Evolutionary conservation across 2,113 vertebrate species (phyloP).

Genomic region (Scatophagus argus): DNA sequence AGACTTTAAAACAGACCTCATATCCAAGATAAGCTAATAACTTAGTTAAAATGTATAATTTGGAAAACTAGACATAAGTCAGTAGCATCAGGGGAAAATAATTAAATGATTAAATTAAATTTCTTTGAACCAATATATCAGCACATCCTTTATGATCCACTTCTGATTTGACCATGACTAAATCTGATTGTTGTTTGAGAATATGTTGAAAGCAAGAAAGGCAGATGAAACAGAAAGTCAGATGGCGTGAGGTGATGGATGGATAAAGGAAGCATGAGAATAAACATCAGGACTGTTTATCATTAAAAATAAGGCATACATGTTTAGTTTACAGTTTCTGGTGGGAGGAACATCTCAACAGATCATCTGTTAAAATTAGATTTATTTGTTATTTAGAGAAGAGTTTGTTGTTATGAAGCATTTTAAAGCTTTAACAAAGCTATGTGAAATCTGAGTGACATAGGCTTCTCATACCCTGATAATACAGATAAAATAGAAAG

Average conservation of each 20-base stretch:
- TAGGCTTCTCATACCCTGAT: background rate
- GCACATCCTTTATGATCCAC: background rate
- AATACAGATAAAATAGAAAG: background rate
- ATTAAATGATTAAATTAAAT: no score
- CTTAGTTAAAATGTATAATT: background rate
- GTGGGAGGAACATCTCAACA: background rate
- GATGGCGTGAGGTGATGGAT: conserved; percentile 11
- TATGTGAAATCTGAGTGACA: background rate
- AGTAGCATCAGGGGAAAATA: background rate
- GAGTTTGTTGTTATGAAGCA: background rate
- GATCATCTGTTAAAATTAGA: background rate
- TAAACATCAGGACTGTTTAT: conserved; percentile 13
- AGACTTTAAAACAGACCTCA: background rate
- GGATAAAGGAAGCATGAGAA: conserved; percentile 13
- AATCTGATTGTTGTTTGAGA: conserved; percentile 28
- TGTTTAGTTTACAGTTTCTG: conserved; percentile 17
- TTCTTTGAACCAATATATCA: conserved; percentile 13
- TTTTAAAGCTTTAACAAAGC: conserved; percentile 8
- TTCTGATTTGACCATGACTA: conserved; percentile 12
- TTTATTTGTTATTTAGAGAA: background rate
- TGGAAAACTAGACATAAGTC: background rate
- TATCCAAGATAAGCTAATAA: background rate
- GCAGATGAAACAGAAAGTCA: conserved; percentile 27
- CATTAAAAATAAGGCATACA: conserved; percentile 14
- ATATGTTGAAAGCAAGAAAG: conserved; percentile 3